Conservation (phyloP, 2,113 vertebrate species). For the Cromileptes altivelis region DNA sequence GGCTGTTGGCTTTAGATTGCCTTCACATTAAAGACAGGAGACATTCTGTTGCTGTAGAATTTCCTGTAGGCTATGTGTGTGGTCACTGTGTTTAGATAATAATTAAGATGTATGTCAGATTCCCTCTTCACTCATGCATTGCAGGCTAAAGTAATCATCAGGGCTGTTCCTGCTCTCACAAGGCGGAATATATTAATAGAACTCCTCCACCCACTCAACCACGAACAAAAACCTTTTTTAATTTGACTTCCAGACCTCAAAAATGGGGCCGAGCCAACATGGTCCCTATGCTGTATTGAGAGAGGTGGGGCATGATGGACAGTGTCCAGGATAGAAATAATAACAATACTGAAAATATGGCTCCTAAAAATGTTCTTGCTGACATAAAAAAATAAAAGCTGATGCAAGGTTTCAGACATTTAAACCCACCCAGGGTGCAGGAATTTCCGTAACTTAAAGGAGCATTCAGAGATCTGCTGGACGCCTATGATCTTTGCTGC, state of each 20-base stretch:
- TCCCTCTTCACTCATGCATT: constrained; percentile 16
- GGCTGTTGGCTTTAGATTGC: background rate
- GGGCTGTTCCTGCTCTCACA: background rate
- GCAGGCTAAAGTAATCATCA: background rate
- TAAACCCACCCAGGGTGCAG: background rate
- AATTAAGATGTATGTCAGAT: background rate
- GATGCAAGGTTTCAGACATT: background rate
- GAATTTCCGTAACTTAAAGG: background rate
- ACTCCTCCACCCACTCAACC: background rate
- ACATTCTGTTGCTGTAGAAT: background rate
- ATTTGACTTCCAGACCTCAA: background rate
- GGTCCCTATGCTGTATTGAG: background rate
- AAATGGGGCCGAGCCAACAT: background rate
- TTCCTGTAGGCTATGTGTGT: background rate
- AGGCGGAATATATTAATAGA: background rate
- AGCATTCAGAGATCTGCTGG: background rate
- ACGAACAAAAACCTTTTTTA: background rate
- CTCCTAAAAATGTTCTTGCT: background rate
- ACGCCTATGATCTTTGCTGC: background rate
- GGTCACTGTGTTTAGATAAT: constrained; percentile 7
- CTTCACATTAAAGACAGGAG: background rate
- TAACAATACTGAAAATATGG: background rate
- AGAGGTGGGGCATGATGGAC: background rate
- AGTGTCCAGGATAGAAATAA: background rate
- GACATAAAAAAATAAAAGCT: background rate